Percentiles rank a stretch among this genome's conserved stretches.
These are phyloP conservation scores for Heloderma charlesbogerti DNA, from an alignment of 2,113 vertebrate species.

Conservation along the genomic window DNA sequence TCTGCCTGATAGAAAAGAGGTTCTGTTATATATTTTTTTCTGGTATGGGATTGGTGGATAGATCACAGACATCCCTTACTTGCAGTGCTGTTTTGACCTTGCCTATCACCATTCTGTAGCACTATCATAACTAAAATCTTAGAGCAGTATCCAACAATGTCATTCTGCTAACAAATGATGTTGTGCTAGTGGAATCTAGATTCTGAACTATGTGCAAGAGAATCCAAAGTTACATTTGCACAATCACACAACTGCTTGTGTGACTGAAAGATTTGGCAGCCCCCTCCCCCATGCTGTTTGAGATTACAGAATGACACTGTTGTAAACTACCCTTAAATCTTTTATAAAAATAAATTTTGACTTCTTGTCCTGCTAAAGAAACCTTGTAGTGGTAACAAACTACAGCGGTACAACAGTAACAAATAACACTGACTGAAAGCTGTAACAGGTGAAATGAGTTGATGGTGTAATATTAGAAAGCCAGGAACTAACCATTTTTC, in stretches of 20 bases:
- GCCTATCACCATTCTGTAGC: background rate
- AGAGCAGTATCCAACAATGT: background rate
- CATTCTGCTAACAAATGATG: background rate
- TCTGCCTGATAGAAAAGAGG: background rate
- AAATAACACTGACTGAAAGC: conserved; percentile 38
- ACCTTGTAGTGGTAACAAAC: conserved; percentile 38
- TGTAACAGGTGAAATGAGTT: conserved; percentile 15
- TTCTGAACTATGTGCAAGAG: no score
- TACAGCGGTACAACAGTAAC: background rate
- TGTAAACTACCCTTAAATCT: background rate
- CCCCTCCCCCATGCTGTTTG: background rate
- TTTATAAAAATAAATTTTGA: conserved; percentile 54
- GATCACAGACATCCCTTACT: background rate
- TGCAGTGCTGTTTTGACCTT: background rate
- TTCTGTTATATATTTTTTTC: background rate
- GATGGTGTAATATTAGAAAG: conserved; percentile 55
- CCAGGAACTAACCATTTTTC: conserved; percentile 49
- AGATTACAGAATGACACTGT: background rate
- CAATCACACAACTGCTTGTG: no score
- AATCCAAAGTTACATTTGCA: no score
- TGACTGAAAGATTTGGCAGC: background rate
- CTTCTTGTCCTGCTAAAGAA: conserved; percentile 51
- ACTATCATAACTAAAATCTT: conserved; percentile 56
- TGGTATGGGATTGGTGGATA: background rate
- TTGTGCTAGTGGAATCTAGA: no score